Base-by-base conservation (phyloP, 2,888 invertebrate species). In the Catocala fraxini region DNA sequence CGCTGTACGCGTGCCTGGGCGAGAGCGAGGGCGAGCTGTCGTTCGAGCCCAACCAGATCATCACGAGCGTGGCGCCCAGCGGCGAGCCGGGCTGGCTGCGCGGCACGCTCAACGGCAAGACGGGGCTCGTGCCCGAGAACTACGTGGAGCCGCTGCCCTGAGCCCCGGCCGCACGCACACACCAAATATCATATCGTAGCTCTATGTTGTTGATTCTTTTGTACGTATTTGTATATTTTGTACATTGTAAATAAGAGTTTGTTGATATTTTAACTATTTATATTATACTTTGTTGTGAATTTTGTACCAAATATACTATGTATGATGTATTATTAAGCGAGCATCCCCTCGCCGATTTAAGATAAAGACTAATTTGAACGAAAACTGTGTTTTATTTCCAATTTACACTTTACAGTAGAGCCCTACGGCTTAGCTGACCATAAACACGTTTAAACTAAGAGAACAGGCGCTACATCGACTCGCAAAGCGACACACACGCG, bases 31-130 rank as follows among this genome's bases (percentile, higher is more conserved):
- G 98, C 71, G 99, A 99, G 95, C 95, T 99, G 77, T 99, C 99
- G 35, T 99, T 99, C 95, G 98, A 99, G 95, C 99, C 99, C 71
- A 99, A 99, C 95, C 98, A 99, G 95, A 98, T 99, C 83, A 98
- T 99, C 82, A 98, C 97, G 69, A 98, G 99, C 95, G 99, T 99
- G 98, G 93, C 95, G 94, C 96, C 96, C 75, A 99, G 99, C 33
- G 96, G 97, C 84, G 99, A 99, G 93, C 99, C 99, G 15, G 99
- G 99, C 77, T 99, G 99, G 99, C 95, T 99, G 83, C 98, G 99
- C 89, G 99, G 99, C 71, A 97, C 97, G 57, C 95, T 99, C 75
- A 97, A 98, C 90, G 99, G 99, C 65, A 97, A 97, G 93, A 97
- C 97, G 53, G 99, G 99, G 54, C 96, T 99, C 72, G 97, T 99